Base-by-base conservation (phyloP, 1,140 invertebrate genomes). In the Aphaenogaster rudis region DNA sequence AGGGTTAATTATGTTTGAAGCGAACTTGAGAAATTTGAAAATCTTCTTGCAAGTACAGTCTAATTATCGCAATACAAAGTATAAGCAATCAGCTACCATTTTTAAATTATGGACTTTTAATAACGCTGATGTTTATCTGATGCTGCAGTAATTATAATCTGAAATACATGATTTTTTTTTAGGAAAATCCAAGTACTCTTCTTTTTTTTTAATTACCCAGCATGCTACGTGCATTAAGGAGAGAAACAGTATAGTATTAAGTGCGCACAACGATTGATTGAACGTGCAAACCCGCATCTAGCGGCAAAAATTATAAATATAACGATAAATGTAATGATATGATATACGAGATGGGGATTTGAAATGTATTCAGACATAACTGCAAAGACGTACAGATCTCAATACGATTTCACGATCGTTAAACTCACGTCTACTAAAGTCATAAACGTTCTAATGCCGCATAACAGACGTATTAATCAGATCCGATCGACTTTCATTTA, bases 31-130 rank as follows among this genome's bases (percentile, higher is more conserved):
- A 45, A 45, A 77, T 61, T n/a, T n/a, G 21, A 28, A 63, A 63
- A 78, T 63, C 15, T 17, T 59, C 21, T 77, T 36, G 39, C 54
- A 42, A 13, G 9, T 21, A 7, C 36, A 15, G 15, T 2, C 15
- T 64, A n/a, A 79, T 79, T 79, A 79, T 66, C 5, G 42, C 28
- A 50, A 79, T 48, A n/a, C 63, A 79, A 45, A 28, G 5, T 48
- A 36, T 7, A 42, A 67, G 8, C 17, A 64, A 21, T 13, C 28
- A 28, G 69, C 1, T 33, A 36, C 48, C 45, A 21, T 36, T n/a
- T 48, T 59, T 21, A 42, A 59, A 77, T 77, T 61, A 59, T 15
- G 21, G n/a, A 76, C n/a, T 39, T 28, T 78, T 78, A 78, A 61
- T 66, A 36, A 45, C 15, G 28, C 33, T 4, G 17, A 28, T n/a